Evolutionary conservation across 2,113 vertebrate genomes (phyloP).

Genomic region (Mirounga angustirostris): DNA sequence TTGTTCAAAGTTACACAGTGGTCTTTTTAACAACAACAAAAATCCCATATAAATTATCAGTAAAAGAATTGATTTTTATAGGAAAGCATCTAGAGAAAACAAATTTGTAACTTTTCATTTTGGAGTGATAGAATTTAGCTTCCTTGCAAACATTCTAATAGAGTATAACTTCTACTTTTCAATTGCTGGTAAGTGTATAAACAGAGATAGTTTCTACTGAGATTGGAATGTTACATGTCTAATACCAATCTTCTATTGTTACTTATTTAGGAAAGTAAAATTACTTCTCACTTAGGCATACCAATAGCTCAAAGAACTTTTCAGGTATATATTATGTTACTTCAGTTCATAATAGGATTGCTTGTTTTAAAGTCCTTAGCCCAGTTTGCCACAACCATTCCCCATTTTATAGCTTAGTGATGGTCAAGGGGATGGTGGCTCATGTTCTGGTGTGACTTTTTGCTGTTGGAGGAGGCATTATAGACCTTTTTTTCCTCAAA

Average conservation of each 20-base stretch:
- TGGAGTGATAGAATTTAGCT: conserved; percentile 11
- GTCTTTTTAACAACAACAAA: background rate
- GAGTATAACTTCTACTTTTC: background rate
- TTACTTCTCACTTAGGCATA: background rate
- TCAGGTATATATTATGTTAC: background rate
- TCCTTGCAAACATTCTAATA: background rate
- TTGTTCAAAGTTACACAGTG: background rate
- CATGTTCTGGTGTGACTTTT: background rate
- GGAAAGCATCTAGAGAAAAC: background rate
- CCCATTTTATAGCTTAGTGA: background rate
- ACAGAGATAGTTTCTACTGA: background rate
- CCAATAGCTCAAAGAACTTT: background rate
- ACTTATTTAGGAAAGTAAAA: conserved; percentile 19
- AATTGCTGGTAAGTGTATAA: background rate
- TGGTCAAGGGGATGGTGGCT: background rate
- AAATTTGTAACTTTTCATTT: conserved; percentile 47
- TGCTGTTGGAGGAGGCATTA: background rate
- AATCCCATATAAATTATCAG: background rate
- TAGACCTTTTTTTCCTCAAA: background rate
- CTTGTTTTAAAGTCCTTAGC: background rate
- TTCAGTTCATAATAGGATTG: background rate
- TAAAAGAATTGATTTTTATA: conserved; percentile 29
- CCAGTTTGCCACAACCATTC: background rate
- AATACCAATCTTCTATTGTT: background rate
- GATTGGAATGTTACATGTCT: background rate